Conservation (phyloP, 2,888 invertebrate species). For the Ganaspis brasiliensis region DNA sequence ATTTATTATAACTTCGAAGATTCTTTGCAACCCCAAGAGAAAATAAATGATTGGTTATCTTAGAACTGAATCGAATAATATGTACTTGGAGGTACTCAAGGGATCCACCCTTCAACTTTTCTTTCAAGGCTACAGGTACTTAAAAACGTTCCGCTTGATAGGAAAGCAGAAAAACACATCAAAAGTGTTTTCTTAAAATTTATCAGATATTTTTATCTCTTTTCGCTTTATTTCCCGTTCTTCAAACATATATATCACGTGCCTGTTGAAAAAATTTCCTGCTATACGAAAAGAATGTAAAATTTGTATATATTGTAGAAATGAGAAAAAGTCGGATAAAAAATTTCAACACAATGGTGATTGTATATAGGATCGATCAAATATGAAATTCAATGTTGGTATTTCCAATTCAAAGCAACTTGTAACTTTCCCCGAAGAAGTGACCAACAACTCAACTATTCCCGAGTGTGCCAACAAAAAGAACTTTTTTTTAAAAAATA, state of each 20-base stretch:
- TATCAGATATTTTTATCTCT: not conserved
- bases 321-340: not conserved
- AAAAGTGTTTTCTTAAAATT: not conserved
- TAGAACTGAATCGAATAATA: conserved; percentile 33
- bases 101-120: not conserved
- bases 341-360: not conserved
- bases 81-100: conserved; percentile 31
- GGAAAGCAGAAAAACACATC: conserved; percentile 1
- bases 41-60: conserved; percentile 35
- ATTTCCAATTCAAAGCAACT: conserved; percentile 8
- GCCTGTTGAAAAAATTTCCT: no score
- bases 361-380: not conserved
- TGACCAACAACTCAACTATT: not conserved
- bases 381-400: not conserved
- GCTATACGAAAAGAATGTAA: not conserved
- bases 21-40: not conserved
- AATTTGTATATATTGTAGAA: not conserved
- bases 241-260: no score
- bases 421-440: conserved; percentile 12
- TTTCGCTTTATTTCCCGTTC: not conserved
- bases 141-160: not conserved
- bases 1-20: conserved; percentile 10
- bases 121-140: not conserved
- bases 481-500: not conserved
- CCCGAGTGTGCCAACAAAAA: not conserved